These are phyloP conservation scores for Pardosa pseudoannulata DNA, from an alignment of 2,888 invertebrate species.

Conservation along the genomic window DNA sequence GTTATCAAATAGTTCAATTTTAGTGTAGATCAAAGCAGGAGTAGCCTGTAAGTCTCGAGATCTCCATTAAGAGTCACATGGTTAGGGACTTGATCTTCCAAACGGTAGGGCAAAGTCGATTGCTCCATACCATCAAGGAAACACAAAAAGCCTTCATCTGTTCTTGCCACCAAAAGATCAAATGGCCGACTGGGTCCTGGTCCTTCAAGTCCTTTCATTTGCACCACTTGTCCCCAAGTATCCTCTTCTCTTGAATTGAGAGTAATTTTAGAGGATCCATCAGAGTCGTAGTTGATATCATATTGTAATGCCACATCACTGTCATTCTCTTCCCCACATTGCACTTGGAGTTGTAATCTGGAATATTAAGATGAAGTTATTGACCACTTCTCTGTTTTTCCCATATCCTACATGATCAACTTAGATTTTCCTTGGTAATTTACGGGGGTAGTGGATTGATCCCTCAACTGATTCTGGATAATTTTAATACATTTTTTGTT, in stretches of 20 bases:
- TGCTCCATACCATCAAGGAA: constrained; percentile 53
- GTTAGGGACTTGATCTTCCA: constrained; percentile 55
- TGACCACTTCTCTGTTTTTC: too few species aligned
- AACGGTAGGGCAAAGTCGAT: constrained; percentile 46
- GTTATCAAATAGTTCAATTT: neutral
- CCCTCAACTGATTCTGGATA: too few species aligned
- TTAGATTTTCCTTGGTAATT: too few species aligned
- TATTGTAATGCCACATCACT: constrained; percentile 62
- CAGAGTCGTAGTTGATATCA: constrained; percentile 41
- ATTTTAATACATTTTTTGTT: too few species aligned
- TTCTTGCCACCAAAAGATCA: constrained; percentile 47
- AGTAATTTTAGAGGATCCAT: constrained; percentile 29
- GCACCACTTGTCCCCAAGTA: constrained; percentile 61
- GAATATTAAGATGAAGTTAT: neutral
- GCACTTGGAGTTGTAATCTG: constrained; percentile 56
- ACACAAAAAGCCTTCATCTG: constrained; percentile 36
- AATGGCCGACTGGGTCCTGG: constrained; percentile 37
- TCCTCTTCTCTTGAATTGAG: constrained; percentile 64
- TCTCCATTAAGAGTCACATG: constrained; percentile 59
- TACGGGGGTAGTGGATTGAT: too few species aligned
- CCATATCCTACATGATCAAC: too few species aligned
- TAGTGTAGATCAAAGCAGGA: constrained; percentile 43
- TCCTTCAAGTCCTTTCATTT: constrained; percentile 17
- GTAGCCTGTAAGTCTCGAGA: constrained; percentile 51
- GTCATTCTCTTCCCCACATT: constrained; percentile 63